A percentile compares a stretch with the other conserved stretches of the same genome.
Conservation (phyloP, 2,797 vertebrate genomes). For the Leptatherina wallacei region DNA sequence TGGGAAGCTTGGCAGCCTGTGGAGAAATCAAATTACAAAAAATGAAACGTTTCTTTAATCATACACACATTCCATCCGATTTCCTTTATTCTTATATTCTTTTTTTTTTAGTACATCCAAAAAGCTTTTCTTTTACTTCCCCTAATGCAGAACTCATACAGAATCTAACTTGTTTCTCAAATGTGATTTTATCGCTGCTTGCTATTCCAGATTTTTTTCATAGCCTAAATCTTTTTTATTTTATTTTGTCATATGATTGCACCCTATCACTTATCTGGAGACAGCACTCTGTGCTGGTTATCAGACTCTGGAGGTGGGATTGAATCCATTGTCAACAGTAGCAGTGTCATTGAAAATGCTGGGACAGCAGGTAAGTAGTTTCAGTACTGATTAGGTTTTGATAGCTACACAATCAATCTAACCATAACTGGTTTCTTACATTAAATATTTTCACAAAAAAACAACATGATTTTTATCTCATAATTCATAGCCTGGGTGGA, state of each 20-base stretch:
- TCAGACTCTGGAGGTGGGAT: slow-evolving; percentile 29
- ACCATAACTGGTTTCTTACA: neutral
- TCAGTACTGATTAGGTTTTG: slow-evolving; percentile 1
- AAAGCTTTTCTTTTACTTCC: neutral
- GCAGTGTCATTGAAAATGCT: slow-evolving; percentile 17
- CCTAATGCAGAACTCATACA: neutral
- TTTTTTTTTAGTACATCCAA: neutral
- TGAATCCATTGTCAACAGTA: slow-evolving; percentile 28
- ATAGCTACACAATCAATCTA: slow-evolving; percentile 12
- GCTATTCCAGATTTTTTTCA: slow-evolving; percentile 27
- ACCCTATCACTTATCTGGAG: slow-evolving; percentile 24
- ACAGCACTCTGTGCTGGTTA: slow-evolving; percentile 34
- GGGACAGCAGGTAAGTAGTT: slow-evolving; percentile 12
- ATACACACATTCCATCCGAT: neutral
- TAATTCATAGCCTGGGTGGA: neutral
- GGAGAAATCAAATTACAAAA: slow-evolving; percentile 37
- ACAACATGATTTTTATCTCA: slow-evolving; percentile 1
- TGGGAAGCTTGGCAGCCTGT: slow-evolving; percentile 94
- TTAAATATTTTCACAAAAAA: slow-evolving; percentile 8
- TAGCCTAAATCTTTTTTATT: slow-evolving; percentile 28
- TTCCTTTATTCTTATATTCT: neutral
- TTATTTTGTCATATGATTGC: neutral
- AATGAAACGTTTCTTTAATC: neutral
- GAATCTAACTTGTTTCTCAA: neutral
- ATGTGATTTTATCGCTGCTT: slow-evolving; percentile 8